These are phyloP conservation scores for Chrysomela aeneicollis DNA, from an alignment of 2,888 invertebrate species.

Conservation along the genomic window DNA sequence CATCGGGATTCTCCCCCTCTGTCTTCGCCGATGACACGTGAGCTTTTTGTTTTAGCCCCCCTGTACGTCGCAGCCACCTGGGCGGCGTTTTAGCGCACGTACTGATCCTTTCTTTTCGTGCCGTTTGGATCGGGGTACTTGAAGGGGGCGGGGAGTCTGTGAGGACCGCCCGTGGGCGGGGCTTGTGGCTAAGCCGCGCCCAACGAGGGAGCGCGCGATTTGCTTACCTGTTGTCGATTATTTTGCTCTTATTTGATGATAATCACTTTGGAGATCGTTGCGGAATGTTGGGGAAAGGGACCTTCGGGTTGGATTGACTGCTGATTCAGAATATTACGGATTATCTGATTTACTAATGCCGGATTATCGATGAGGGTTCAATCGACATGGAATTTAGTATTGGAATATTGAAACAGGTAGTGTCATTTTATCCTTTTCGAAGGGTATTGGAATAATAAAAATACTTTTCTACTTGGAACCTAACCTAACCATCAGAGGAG, in stretches of 20 bases:
- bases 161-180: slow-evolving; percentile 38
- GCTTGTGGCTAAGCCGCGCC: slow-evolving; percentile 27
- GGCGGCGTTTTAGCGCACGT: slow-evolving; percentile 58
- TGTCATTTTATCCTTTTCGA: no score
- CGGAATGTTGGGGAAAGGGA: slow-evolving; percentile 24
- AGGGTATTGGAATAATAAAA: no score
- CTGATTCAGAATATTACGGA: not conserved
- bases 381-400: no score
- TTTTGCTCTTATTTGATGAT: slow-evolving; percentile 49
- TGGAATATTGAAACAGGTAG: no score
- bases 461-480: no score
- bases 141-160: slow-evolving; percentile 25
- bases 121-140: slow-evolving; percentile 34
- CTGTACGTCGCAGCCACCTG: slow-evolving; percentile 63
- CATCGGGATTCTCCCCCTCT: slow-evolving; percentile 50
- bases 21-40: slow-evolving; percentile 55
- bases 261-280: slow-evolving; percentile 35
- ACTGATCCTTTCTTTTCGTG: slow-evolving; percentile 44
- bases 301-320: not conserved
- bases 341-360: not conserved
- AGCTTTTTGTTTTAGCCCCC: slow-evolving; percentile 57
- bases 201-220: slow-evolving; percentile 37
- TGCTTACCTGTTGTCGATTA: slow-evolving; percentile 49
- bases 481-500: no score
- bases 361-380: not conserved